Evolutionary conservation across 1,140 invertebrate species (phyloP), one percentile per base, ranked within the genome.

Genomic region (Zaprionus inermis): DNA sequence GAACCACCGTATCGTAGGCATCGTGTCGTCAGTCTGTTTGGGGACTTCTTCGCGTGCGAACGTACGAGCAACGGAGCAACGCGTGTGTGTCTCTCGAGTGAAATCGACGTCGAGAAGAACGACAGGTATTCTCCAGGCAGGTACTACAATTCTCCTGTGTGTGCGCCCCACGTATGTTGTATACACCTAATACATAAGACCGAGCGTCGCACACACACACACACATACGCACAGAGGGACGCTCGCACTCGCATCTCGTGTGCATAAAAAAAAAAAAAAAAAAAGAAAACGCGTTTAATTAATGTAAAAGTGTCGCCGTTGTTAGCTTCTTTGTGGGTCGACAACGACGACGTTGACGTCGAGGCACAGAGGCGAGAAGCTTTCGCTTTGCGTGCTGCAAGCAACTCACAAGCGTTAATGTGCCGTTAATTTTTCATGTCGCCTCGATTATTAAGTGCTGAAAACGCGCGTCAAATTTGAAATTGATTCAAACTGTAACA

Each of bases 1-100:
- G 70, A 65, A 70, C 65, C 1, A 4, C 24, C 24, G 24, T 28
- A 28, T 28, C 24, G 24, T 3, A 28, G 24, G 5, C 24, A 28
- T 28, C 24, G 24, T 32, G 28, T 32, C 7, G 30, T 88, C 82
- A 88, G 83, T 88, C 84, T 88, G 84, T 88, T 88, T 89, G 64
- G 81, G 84, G 84, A 84, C 84, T 88, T 88, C 78, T 89, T 57
- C 67, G 77, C 71, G 84, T 88, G 80, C 78, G 78, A 81, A 90
- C 81, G 84, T 88, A 78, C 71, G 32, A 78, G 71, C 38, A 58
- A 41, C 67, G 28, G 28, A 41, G 51, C 28, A 72, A 65, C 67
- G 82, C 56, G 64, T 66, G 36, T 52, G 1, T 56, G 4, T 56
- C 52, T 44, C 30, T 59, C 38, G 41, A 55, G 22, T 20, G 12